Evolutionary conservation across 2,888 invertebrate species (phyloP), one percentile per base, ranked within the genome.

Genomic region (Lepidonotus clava): DNA sequence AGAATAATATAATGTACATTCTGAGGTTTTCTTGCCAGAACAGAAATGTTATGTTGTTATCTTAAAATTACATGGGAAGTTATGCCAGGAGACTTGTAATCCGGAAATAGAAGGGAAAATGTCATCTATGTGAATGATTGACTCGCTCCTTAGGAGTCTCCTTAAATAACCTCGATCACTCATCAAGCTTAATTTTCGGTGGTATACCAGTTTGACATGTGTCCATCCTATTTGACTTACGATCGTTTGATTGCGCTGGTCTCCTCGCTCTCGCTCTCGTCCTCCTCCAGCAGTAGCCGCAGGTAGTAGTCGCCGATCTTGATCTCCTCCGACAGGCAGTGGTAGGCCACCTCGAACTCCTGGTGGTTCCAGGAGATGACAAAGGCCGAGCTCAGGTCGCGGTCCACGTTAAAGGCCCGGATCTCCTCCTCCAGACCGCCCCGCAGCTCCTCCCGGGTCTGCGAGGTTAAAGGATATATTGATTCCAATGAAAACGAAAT

Each of bases 221-320:
- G 18, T 8, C 18, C 46, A 46, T 11, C 8, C 8, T 11, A 18
- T 46, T 46, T 18, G 21, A 96, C 97, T 96, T 95, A 98, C 97
- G 98, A 98, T 95, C 97, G 97, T 94, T 97, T 96, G 90, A 98
- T 98, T 40, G 97, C 96, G 88, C 94, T 95, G 6, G 93, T 93
- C 89, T 94, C 93, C 67, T 94, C 91, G 77, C 90, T 97, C 96
- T 94, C 97, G 96, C 89, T 92, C 76, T 94, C 94, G 91, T 97
- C 96, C 95, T 98, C 98, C 94, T 99, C 98, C 86, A 99, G 95
- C 89, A 99, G 95, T 92, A 99, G 95, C 90, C 99, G 96, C 90
- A 99, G 96, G 94, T 98, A 99, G 95, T 99, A 99, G 94, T 99
- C 99, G 92, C 94, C 99, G 91, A 99, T 99, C 95, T 97, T 97